Conservation (phyloP, 2,797 vertebrate species). For the Anguilla obscura region DNA sequence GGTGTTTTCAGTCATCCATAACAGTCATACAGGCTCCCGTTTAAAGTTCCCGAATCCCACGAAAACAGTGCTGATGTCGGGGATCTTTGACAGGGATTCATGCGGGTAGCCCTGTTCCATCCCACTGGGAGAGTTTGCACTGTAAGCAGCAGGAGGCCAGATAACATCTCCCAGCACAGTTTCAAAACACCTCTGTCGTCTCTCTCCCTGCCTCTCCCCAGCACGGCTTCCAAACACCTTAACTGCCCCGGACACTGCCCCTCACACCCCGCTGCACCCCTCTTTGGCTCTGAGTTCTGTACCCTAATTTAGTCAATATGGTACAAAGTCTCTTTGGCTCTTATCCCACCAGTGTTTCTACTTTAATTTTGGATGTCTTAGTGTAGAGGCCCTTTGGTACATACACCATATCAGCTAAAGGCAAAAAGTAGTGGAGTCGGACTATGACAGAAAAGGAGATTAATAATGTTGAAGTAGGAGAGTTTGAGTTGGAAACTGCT, state of each 20-base stretch:
- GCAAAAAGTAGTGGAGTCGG: neutral
- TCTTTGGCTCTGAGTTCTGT: neutral
- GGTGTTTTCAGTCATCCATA: neutral
- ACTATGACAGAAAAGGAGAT: neutral
- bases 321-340: neutral
- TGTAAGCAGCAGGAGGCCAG: slow-evolving; percentile 71
- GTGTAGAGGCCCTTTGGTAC: neutral
- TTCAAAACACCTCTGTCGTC: slow-evolving; percentile 57
- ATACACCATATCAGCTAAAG: neutral
- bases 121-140: slow-evolving; percentile 68
- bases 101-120: slow-evolving; percentile 56
- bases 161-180: slow-evolving; percentile 71
- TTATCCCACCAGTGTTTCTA: neutral
- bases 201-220: neutral
- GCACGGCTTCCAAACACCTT: neutral
- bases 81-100: neutral
- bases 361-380: neutral
- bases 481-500: neutral
- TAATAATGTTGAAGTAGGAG: neutral
- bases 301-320: neutral
- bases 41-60: slow-evolving; percentile 12
- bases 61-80: neutral
- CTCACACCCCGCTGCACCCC: neutral
- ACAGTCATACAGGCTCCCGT: neutral
- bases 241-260: neutral